Conservation (phyloP, 2,113 vertebrate species). For the Phrynosoma blainvillii region DNA sequence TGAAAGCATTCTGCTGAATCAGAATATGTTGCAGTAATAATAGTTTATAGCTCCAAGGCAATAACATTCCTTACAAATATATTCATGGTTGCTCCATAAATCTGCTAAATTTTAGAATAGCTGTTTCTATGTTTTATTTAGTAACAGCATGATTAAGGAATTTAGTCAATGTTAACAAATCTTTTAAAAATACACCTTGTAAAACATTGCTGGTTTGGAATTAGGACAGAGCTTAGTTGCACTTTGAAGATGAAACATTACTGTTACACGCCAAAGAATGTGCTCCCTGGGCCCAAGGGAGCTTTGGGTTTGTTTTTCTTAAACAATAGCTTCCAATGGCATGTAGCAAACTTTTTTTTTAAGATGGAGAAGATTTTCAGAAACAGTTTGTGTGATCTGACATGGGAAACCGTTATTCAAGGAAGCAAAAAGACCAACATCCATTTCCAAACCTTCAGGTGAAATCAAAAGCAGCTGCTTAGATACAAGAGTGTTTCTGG, state of each 20-base stretch:
- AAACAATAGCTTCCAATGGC: not conserved
- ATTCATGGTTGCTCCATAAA: conserved; percentile 61
- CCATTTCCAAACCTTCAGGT: not conserved
- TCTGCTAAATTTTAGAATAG: conserved; percentile 47
- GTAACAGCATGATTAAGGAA: conserved; percentile 61
- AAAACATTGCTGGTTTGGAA: conserved; percentile 43
- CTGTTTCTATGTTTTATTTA: conserved; percentile 69
- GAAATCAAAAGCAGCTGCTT: not conserved
- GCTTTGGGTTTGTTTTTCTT: not conserved
- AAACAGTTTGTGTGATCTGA: not conserved
- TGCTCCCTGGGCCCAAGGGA: not conserved
- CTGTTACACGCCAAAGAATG: conserved; percentile 24
- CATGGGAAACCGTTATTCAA: not conserved
- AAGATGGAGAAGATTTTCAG: not conserved
- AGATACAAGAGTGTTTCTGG: not conserved
- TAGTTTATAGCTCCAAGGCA: conserved; percentile 55
- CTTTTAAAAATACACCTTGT: conserved; percentile 45
- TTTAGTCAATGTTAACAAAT: conserved; percentile 59
- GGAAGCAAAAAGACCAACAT: not conserved
- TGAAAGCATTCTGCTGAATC: conserved; percentile 59
- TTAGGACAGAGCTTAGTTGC: not conserved
- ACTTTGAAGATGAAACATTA: conserved; percentile 13
- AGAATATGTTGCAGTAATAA: conserved; percentile 46
- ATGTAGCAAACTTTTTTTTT: not conserved
- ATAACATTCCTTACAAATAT: conserved; percentile 61